Evolutionary conservation across 2,797 vertebrate species (phyloP).

Genomic region (Catharus ustulatus): DNA sequence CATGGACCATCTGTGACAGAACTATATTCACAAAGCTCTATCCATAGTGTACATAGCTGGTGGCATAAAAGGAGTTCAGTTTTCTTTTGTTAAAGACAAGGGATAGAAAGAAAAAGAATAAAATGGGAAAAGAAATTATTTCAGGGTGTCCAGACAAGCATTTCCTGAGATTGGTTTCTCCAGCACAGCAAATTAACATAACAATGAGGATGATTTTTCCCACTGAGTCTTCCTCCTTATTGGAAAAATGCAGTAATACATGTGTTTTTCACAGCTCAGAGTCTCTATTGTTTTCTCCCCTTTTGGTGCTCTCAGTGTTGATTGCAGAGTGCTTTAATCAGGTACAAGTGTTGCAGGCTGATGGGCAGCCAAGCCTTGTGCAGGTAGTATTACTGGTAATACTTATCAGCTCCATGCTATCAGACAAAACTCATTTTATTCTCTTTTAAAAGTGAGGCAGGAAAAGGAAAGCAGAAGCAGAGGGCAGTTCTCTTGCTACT

Average conservation of each 20-base stretch:
- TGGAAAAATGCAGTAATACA: background rate
- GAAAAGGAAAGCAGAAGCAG: background rate
- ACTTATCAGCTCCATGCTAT: background rate
- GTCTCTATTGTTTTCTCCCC: background rate
- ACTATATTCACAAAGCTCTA: background rate
- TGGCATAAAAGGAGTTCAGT: background rate
- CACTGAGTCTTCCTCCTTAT: background rate
- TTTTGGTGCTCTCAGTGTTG: background rate
- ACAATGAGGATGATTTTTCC: background rate
- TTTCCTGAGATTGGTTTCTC: background rate
- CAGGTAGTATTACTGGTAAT: background rate
- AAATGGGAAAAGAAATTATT: background rate
- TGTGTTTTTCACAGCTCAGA: background rate
- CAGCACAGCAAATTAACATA: background rate
- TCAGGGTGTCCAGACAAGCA: background rate
- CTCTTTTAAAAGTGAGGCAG: background rate
- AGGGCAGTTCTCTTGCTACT: fast-evolving
- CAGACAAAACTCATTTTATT: background rate
- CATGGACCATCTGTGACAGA: background rate
- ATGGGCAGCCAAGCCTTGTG: background rate
- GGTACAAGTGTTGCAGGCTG: background rate
- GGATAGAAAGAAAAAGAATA: background rate
- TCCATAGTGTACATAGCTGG: background rate
- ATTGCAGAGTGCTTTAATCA: background rate
- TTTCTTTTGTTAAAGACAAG: background rate